These are phyloP conservation scores for Phalera bucephala DNA, from an alignment of 2,888 invertebrate species.

Conservation along the genomic window DNA sequence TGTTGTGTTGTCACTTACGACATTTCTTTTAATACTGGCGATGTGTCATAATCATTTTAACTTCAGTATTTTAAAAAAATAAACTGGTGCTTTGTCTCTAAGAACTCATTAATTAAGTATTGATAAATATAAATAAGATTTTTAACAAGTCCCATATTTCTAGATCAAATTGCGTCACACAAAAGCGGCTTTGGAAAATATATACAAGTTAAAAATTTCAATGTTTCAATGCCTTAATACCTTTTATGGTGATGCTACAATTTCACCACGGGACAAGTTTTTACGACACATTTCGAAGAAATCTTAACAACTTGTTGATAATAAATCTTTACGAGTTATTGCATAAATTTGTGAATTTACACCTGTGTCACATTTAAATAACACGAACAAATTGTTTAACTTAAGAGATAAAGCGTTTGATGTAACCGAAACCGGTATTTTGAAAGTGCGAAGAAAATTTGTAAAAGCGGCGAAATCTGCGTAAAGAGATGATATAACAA, in stretches of 20 bases:
- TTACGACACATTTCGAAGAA: conserved; percentile 13
- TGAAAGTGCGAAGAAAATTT: neutral
- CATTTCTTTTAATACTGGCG: too few relatives aligned
- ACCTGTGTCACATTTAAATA: neutral
- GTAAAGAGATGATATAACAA: too few relatives aligned
- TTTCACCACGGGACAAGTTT: conserved; percentile 19
- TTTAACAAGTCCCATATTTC: conserved; percentile 4
- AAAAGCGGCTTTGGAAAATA: conserved; percentile 14
- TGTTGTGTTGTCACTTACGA: too few relatives aligned
- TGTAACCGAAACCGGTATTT: neutral
- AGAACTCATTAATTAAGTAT: too few relatives aligned
- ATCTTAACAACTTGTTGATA: conserved; percentile 5
- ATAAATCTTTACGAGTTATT: conserved; percentile 6
- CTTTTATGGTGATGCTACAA: conserved; percentile 16
- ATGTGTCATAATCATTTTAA: too few relatives aligned
- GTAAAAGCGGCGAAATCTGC: too few relatives aligned
- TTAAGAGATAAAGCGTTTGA: neutral
- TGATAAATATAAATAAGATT: neutral
- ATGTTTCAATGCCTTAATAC: conserved; percentile 2
- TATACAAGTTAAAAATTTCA: conserved; percentile 2
- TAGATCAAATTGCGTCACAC: conserved; percentile 13
- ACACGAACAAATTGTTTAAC: neutral
- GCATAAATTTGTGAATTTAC: conserved; percentile 5
- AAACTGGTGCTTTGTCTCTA: too few relatives aligned
- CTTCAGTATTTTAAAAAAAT: too few relatives aligned